Evolutionary conservation across 2,113 vertebrate species (phyloP), one percentile per base, ranked within the genome.

Genomic region (Tachuris rubrigastra): DNA sequence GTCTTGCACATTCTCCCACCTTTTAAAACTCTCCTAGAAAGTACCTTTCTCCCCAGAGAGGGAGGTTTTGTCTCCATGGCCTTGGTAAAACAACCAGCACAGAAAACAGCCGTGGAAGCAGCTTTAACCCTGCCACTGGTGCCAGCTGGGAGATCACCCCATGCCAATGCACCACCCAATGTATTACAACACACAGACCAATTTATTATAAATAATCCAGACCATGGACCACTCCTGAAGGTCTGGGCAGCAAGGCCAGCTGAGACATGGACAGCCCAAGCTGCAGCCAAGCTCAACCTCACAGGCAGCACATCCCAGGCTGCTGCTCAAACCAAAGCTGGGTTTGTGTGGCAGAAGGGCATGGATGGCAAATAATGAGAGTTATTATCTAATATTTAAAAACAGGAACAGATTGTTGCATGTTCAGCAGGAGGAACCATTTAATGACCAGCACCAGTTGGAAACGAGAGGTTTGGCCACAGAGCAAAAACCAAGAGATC

Each of bases 381-480:
- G 53, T 62, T 80, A 53, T 44, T 66, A 46, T 72, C 82, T 55
- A 69, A 91, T 66, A 85, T 62, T 83, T 65, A 74, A 94, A 72
- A 84, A 39, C 28, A n/a, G 79, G 84, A 47, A 46, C 60, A 78
- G 62, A 60, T 18, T 28, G 77, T 62, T 83, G 56, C 58, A 24
- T n/a, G 39, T 67, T 56, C 65, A 78, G 53, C 50, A 62, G 17
- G 68, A 95, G 85, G 94, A 96, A 59, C 83, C 59, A 80, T 37
- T 80, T 68, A 85, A 94, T 55, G 62, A 63, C 52, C 12, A 90
- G 78, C 62, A 84, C 35, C 65, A 23, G 71, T n/a, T 73, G 79
- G 85, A 90, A 97, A 46, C 0, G 0, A 41, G 52, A 86, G 67
- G 46, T 33, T 76, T 42, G 73, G 44, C 87, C 82, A 85, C 41